These are phyloP conservation scores for Phoeniculus purpureus DNA, from an alignment of 2,797 vertebrate species.

Conservation along the genomic window DNA sequence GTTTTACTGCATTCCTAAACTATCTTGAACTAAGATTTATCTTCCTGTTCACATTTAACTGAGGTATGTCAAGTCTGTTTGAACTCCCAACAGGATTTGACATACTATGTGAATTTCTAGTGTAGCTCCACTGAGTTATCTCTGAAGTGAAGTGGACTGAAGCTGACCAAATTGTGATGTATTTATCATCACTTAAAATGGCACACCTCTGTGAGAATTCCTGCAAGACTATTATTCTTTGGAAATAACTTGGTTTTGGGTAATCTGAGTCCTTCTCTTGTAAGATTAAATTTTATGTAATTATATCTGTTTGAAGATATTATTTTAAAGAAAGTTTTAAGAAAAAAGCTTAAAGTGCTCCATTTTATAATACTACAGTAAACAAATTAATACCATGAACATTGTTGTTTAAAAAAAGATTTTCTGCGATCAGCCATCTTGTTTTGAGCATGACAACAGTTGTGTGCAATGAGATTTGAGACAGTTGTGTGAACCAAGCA, in stretches of 20 bases:
- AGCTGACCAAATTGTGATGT: background rate
- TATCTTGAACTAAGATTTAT: background rate
- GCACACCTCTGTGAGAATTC: background rate
- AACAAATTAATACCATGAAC: background rate
- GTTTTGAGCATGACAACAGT: background rate
- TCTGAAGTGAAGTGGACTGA: background rate
- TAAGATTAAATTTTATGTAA: background rate
- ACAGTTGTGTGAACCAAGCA: background rate
- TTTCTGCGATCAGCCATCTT: background rate
- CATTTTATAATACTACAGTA: background rate
- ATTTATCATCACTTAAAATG: slow-evolving; percentile 5
- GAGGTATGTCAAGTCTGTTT: background rate
- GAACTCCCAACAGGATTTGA: background rate
- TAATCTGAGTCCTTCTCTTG: background rate
- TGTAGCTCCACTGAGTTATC: background rate
- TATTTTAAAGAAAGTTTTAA: background rate
- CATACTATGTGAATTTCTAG: background rate
- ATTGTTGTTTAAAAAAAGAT: background rate
- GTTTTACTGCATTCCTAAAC: background rate
- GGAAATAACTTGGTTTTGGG: background rate
- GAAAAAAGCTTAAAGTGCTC: background rate
- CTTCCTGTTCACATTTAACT: background rate
- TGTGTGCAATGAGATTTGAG: background rate
- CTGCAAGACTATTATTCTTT: background rate
- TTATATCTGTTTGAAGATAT: background rate